These are phyloP conservation scores for rat (Rattus norvegicus) DNA, from an alignment of 2,113 vertebrate genomes.

Conservation along the genomic window GRCr8 NC_086029.1:52761501-52762000, in stretches of 20 bases:
- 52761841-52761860: background rate
- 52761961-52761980: background rate
- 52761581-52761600: conserved; percentile 50
- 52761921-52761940: background rate
- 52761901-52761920: background rate
- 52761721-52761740: background rate
- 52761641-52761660: conserved; percentile 60
- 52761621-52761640: conserved; percentile 64
- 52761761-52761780: background rate
- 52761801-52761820: background rate
- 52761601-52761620: conserved; percentile 43
- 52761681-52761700: conserved; percentile 31
- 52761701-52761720: conserved; percentile 24
- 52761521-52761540: conserved; percentile 47
- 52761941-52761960: background rate
- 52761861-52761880: background rate
- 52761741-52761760: background rate
- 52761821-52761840: background rate
- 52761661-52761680: conserved; percentile 66
- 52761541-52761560: conserved; percentile 64
- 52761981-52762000: no score
- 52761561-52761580: conserved; percentile 60
- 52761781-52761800: conserved; percentile 17
- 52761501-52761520: conserved; percentile 52
- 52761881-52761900: background rate